phyloP scores from a whole-genome alignment of 2,113 vertebrate genomes.

The Dryoscopus gambensis region DNA sequence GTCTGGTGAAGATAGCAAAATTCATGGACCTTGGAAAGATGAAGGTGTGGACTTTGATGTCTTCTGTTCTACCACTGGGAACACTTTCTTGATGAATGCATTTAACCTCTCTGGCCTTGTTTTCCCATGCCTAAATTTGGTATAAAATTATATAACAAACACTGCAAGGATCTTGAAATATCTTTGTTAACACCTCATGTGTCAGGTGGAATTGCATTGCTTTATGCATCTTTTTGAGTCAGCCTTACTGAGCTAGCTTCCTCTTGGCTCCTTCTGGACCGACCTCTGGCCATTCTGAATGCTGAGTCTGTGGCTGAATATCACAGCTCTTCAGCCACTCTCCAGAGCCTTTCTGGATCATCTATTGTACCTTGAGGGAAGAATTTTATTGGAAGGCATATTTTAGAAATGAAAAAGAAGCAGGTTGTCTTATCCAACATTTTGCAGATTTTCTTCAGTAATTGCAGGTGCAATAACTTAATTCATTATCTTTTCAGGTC shows the following conservation, averaged over 20 bases:
- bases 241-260: not conserved
- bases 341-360: not conserved
- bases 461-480: not conserved
- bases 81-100: not conserved
- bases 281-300: not conserved
- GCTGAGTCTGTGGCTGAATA: not conserved
- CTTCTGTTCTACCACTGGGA: not conserved
- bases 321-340: not conserved
- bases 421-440: not conserved
- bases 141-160: not conserved
- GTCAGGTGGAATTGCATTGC: not conserved
- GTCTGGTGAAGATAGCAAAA: not conserved
- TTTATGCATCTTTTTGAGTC: accelerated
- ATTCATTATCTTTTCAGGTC: not conserved
- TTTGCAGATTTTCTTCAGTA: not conserved
- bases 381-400: not conserved
- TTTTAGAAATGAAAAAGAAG: not conserved
- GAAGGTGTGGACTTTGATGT: not conserved
- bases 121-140: not conserved
- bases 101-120: not conserved
- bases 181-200: not conserved
- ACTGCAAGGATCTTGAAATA: not conserved
- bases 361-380: not conserved
- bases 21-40: not conserved
- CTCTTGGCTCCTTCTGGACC: not conserved